These are phyloP conservation scores for Pogona vitticeps DNA, from an alignment of 2,113 vertebrate genomes.

Conservation along the genomic window DNA sequence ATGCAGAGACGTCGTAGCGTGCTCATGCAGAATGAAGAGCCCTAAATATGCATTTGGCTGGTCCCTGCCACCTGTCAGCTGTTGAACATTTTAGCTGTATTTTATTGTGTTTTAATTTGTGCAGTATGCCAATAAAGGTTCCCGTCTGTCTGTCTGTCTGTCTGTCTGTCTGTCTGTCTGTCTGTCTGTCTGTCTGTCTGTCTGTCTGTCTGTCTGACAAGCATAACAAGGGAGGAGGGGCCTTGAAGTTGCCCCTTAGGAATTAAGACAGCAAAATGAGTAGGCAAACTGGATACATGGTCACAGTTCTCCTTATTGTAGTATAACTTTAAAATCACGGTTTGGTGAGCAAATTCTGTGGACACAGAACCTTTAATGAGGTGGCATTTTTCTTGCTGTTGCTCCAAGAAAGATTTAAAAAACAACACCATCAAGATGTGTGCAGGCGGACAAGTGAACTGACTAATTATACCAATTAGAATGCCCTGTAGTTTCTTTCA, in stretches of 20 bases:
- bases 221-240: neutral
- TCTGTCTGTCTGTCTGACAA: too few species aligned
- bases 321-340: too few species aligned
- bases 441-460: slow-evolving; percentile 24
- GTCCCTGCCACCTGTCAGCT: too few species aligned
- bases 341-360: neutral
- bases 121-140: too few species aligned
- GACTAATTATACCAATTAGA: slow-evolving; percentile 25
- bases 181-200: too few species aligned
- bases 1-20: too few species aligned
- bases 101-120: too few species aligned
- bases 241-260: neutral
- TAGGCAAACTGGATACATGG: neutral
- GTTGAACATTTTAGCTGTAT: too few species aligned
- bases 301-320: neutral
- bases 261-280: neutral
- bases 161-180: too few species aligned
- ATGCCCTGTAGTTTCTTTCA: slow-evolving; percentile 15
- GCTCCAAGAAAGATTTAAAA: neutral
- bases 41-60: too few species aligned
- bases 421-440: neutral
- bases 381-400: neutral
- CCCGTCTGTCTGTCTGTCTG: too few species aligned
- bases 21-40: too few species aligned
- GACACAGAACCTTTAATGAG: neutral